Evolutionary conservation across 2,113 vertebrate genomes (phyloP), one percentile per base, ranked within the genome.

Genomic region (Lucifuga dentata): DNA sequence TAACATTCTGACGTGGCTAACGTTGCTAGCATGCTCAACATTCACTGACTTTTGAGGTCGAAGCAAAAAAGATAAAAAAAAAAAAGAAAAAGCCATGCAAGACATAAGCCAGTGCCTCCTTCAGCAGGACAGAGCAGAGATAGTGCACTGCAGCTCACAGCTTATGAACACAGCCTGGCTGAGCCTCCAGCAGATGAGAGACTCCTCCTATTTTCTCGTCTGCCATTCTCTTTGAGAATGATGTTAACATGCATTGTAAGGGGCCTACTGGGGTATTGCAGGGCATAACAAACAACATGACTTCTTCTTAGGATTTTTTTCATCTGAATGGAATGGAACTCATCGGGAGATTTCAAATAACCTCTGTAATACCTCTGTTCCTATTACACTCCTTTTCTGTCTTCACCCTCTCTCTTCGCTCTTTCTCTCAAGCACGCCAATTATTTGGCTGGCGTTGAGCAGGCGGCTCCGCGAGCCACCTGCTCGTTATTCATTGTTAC

Each of bases 401-500:
- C 46, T 13, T 21, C 64, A 12, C 17, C 24, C 46, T 16, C 43
- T 50, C 43, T 40, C n/a, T n/a, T n/a, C n/a, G n/a, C 40, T 46
- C 63, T 38, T 68, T 58, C 35, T 61, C 62, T 58, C 33, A 39
- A 81, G 41, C 51, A 55, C 35, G 29, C 19, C 70, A 72, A 53
- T 79, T 79, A 76, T 68, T 56, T 70, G 57, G 67, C 63, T 73
- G 56, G 12, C 39, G 16, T 41, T 13, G 48, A 78, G 59, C 52
- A 41, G 40, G 52, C 56, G 38, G 56, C 58, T 49, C 16, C 12
- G 24, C 43, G 65, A 67, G 53, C 53, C 55, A 67, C 57, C 68
- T 51, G 60, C 71, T 81, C 64, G 20, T 83, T 73, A 73, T 83
- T 80, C 66, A 63, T 53, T 43, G 63, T 75, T 61, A 46, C 57